Evolutionary conservation across 2,888 invertebrate genomes (phyloP), one percentile per base, ranked within the genome.

Genomic region (Xiphydria camelus): DNA sequence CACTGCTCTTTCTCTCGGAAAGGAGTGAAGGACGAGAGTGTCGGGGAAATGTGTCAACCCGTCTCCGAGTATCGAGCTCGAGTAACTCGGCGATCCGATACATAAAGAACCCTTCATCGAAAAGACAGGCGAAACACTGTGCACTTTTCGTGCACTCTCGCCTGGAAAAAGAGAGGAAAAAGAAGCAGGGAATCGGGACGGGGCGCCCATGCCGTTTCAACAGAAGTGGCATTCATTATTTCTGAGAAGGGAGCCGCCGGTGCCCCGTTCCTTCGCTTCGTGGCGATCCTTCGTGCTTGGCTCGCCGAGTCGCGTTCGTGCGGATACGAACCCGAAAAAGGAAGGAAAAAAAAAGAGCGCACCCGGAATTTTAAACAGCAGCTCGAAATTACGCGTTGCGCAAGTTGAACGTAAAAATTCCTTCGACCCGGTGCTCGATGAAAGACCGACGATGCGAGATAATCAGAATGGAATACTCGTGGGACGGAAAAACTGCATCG

Each of bases 191-290:
- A 52, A 48, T 53, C 42, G 48, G 53, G 39, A 34, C 50, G 45
- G 38, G 57, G n/a, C n/a, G n/a, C n/a, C 46, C 36, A 45, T 37
- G 39, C 41, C 47, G 56, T 64, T 66, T 62, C 51, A 64, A 67
- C 65, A 68, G 56, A 66, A 65, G 64, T 61, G 49, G 65, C 67
- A 68, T 68, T 68, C 68, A 68, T 68, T 62, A 64, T 65, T 67
- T 68, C 66, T 58, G 39, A 57, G 68, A 68, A 68, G 59, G 47
- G 55, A 22, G 41, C 12, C 23, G 39, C 36, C 25, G 39, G 15
- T 44, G 25, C 38, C 37, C 18, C 43, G 21, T 22, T 35, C 22
- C 15, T 31, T 19, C 39, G 25, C 29, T 36, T 39, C n/a, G n/a
- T n/a, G n/a, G n/a, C n/a, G n/a, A n/a, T n/a, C n/a, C 35, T 7